phyloP scores from a whole-genome alignment of 2,888 invertebrate species.

The Drosophila pseudotalamancana region DNA sequence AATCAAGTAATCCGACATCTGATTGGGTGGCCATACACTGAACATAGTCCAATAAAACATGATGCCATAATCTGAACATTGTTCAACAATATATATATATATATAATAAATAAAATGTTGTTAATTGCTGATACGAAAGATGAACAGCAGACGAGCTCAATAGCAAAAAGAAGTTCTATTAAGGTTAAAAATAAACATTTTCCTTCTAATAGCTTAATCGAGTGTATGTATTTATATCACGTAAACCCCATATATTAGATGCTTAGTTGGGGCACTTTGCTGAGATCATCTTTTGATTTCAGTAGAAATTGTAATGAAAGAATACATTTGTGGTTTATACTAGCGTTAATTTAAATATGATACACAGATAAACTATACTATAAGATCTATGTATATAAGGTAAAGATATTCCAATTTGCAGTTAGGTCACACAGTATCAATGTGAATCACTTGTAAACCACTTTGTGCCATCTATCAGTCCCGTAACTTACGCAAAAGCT shows the following conservation, averaged over 20 bases:
- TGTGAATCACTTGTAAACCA: constrained; percentile 9
- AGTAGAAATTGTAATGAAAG: not conserved
- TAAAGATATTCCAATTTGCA: constrained; percentile 10
- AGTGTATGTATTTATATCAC: not conserved
- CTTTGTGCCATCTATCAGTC: not conserved
- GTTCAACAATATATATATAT: not conserved
- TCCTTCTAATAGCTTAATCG: not conserved
- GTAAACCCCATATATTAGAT: not conserved
- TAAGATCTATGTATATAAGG: not conserved
- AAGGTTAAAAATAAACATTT: constrained; percentile 2
- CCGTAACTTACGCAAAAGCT: not conserved
- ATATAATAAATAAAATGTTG: not conserved
- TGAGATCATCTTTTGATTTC: constrained; percentile 17
- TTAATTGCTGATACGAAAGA: not conserved
- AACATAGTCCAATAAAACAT: too few relatives aligned
- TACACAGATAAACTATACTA: not conserved
- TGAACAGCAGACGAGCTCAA: too few relatives aligned
- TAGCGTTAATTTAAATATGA: too few relatives aligned
- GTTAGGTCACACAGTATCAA: constrained; percentile 28
- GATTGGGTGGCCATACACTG: too few relatives aligned
- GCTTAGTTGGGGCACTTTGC: too few relatives aligned
- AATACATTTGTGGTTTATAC: too few relatives aligned
- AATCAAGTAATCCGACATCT: too few relatives aligned
- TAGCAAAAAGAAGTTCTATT: not conserved
- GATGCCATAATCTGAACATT: not conserved